Percentiles rank a stretch among this genome's conserved stretches.
Conservation (phyloP, 1,140 invertebrate genomes). For the Meteorus sp. region DNA sequence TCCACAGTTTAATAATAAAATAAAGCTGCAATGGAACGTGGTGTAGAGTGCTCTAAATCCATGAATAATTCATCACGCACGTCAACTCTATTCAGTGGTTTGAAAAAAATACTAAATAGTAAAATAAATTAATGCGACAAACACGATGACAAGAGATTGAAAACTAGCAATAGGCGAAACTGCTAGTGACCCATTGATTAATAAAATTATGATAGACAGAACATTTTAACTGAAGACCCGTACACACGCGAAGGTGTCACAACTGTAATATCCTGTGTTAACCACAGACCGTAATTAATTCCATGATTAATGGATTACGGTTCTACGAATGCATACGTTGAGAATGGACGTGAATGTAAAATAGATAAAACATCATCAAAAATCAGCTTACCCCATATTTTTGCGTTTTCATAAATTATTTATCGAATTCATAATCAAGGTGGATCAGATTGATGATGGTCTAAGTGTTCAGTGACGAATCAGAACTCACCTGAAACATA, state of each 20-base stretch:
- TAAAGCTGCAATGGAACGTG: too few species aligned
- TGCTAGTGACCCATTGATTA: too few species aligned
- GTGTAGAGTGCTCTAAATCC: too few species aligned
- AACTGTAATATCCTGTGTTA: neutral
- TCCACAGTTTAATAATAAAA: too few species aligned
- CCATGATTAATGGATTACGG: conserved; percentile 19
- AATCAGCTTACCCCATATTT: conserved; percentile 20
- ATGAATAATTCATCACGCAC: too few species aligned
- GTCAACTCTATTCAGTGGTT: too few species aligned
- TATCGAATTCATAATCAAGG: neutral
- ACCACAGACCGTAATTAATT: conserved; percentile 19
- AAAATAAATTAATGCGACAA: too few species aligned
- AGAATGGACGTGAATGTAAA: neutral
- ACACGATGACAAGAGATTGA: too few species aligned
- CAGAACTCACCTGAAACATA: conserved; percentile 23
- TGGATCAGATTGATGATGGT: neutral
- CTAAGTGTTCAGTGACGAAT: neutral
- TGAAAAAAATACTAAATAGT: too few species aligned
- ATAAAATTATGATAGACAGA: too few species aligned
- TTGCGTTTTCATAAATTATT: conserved; percentile 1
- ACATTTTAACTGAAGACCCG: neutral
- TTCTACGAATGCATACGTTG: neutral
- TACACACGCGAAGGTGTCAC: neutral
- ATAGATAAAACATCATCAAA: conserved; percentile 1
- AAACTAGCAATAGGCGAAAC: too few species aligned